Evolutionary conservation across 2,888 invertebrate species (phyloP).

Genomic region (Orgyia antiqua): DNA sequence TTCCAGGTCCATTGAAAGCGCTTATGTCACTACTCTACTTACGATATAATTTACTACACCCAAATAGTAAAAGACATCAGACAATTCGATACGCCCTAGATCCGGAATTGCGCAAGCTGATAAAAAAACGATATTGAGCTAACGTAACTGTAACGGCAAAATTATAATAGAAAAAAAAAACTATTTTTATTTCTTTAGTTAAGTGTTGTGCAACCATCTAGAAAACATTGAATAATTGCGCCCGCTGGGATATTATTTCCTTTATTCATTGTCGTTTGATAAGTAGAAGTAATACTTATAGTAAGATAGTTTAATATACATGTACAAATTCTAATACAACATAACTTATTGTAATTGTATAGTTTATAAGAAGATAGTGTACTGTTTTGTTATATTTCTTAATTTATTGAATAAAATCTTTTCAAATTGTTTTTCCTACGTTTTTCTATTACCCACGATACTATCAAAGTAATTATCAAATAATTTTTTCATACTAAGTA

Average conservation of each 20-base stretch:
- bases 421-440: too few species aligned
- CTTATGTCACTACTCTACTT: slow-evolving; percentile 37
- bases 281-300: not conserved
- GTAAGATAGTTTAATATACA: too few species aligned
- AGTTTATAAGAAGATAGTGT: too few species aligned
- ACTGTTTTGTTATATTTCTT: too few species aligned
- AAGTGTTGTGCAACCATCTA: slow-evolving; percentile 30
- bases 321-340: too few species aligned
- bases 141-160: slow-evolving; percentile 39
- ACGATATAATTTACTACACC: slow-evolving; percentile 27
- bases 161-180: slow-evolving; percentile 32
- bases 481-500: too few species aligned
- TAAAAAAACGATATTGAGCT: slow-evolving; percentile 32
- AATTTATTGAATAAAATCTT: too few species aligned
- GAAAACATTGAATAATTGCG: slow-evolving; percentile 15
- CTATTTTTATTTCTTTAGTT: slow-evolving; percentile 15
- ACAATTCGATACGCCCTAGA: slow-evolving; percentile 49
- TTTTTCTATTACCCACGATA: too few species aligned
- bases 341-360: too few species aligned
- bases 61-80: slow-evolving; percentile 33
- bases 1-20: slow-evolving; percentile 12
- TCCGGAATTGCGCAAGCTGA: slow-evolving; percentile 44
- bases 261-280: not conserved
- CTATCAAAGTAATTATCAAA: too few species aligned
- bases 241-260: slow-evolving; percentile 4